A percentile compares a stretch with the other conserved stretches of the same genome.
Evolutionary conservation across 2,797 vertebrate genomes (phyloP).

Genomic region (Chrysocyon brachyurus): DNA sequence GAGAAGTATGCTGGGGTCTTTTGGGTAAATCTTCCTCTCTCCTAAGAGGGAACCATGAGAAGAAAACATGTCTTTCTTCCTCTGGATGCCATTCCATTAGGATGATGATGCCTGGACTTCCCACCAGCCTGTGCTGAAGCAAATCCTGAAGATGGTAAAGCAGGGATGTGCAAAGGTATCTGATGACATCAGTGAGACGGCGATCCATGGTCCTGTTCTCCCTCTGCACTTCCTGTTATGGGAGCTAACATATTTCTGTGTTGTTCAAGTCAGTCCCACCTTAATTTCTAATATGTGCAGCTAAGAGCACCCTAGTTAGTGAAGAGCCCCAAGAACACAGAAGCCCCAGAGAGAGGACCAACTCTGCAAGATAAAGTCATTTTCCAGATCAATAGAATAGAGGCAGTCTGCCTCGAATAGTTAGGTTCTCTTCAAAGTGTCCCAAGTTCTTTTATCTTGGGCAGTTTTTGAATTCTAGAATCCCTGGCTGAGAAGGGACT

Average conservation of each 20-base stretch:
- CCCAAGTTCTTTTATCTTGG: neutral
- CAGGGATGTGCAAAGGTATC: neutral
- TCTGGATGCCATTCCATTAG: too few species aligned
- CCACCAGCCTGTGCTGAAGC: neutral
- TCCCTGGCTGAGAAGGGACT: neutral
- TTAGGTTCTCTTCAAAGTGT: neutral
- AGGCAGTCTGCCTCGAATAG: neutral
- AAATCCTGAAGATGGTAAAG: neutral
- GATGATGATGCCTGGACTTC: neutral
- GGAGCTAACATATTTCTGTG: neutral
- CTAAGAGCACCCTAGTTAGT: neutral
- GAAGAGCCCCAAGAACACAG: neutral
- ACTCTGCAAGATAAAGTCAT: neutral
- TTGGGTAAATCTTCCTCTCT: neutral
- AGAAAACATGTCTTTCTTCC: neutral
- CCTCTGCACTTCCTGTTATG: neutral
- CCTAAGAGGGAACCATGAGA: neutral
- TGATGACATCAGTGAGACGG: neutral
- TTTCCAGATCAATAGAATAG: neutral
- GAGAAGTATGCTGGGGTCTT: neutral
- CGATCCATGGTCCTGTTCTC: fast-evolving
- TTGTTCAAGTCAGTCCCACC: neutral
- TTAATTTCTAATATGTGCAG: neutral
- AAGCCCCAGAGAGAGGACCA: neutral
- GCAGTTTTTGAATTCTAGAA: neutral